phyloP scores from a whole-genome alignment of 2,888 invertebrate genomes.

The Zeuzera pyrina region DNA sequence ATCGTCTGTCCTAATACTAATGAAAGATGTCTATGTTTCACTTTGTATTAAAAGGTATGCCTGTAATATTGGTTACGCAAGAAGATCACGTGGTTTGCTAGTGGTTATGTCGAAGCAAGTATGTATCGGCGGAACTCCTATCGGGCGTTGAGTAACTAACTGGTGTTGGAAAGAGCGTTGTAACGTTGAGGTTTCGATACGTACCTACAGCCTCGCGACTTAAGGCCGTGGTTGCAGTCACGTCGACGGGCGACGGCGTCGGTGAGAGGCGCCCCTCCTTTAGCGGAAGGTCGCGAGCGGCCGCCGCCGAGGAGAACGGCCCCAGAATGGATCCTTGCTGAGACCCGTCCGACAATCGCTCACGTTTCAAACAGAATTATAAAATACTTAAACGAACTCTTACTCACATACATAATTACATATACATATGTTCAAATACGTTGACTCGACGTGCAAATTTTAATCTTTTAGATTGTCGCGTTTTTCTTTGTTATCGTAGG shows the following conservation, averaged over 20 bases:
- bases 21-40: constrained; percentile 57
- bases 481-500: constrained; percentile 34
- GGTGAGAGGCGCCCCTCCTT: constrained; percentile 50
- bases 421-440: too few species aligned
- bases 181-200: constrained; percentile 70
- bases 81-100: constrained; percentile 56
- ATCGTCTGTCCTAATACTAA: constrained; percentile 41
- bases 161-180: constrained; percentile 63
- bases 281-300: constrained; percentile 62
- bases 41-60: constrained; percentile 55
- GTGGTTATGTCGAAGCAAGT: constrained; percentile 50
- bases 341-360: constrained; percentile 38
- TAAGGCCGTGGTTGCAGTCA: constrained; percentile 71
- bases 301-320: constrained; percentile 63
- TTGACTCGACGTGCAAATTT: too few species aligned
- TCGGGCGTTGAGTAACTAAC: constrained; percentile 67
- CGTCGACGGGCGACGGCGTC: constrained; percentile 65
- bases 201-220: constrained; percentile 70
- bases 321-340: constrained; percentile 61
- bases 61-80: constrained; percentile 59
- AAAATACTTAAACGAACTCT: too few species aligned
- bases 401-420: too few species aligned
- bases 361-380: constrained; percentile 22
- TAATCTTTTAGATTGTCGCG: too few species aligned
- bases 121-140: constrained; percentile 63